Percentiles rank a stretch among this genome's conserved stretches.
These are phyloP conservation scores for Andrena bucephala DNA, from an alignment of 2,888 invertebrate genomes.

Conservation along the genomic window DNA sequence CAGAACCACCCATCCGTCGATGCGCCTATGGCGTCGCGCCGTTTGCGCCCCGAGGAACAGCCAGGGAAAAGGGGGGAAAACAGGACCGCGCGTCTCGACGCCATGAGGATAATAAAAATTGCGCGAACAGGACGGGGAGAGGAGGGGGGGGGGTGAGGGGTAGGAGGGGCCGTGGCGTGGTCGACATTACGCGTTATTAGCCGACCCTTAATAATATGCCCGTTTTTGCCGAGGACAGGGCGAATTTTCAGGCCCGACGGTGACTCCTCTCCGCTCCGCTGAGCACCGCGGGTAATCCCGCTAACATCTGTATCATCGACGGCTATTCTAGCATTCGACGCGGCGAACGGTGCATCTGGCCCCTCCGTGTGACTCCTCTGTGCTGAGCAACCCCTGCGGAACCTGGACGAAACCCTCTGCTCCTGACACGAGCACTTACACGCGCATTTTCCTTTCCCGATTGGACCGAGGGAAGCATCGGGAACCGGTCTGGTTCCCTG, in stretches of 20 bases:
- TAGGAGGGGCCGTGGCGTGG: slow-evolving; percentile 52
- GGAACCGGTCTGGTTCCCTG: neutral
- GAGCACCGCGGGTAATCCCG: slow-evolving; percentile 63
- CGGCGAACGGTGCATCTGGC: slow-evolving; percentile 77
- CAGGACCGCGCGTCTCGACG: slow-evolving; percentile 14
- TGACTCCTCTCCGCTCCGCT: slow-evolving; percentile 65
- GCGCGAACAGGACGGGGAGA: slow-evolving; percentile 21
- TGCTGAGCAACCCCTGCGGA: neutral
- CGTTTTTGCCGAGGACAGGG: slow-evolving; percentile 49
- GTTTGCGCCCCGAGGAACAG: slow-evolving; percentile 13
- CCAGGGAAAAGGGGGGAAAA: neutral
- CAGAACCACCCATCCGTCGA: slow-evolving; percentile 41
- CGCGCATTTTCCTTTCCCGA: neutral
- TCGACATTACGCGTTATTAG: slow-evolving; percentile 82
- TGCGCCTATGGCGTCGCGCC: slow-evolving; percentile 72
- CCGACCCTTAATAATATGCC: slow-evolving; percentile 79
- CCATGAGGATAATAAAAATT: slow-evolving; percentile 57
- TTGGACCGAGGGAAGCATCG: neutral
- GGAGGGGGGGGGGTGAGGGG: too few species aligned
- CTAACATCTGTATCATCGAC: slow-evolving; percentile 84
- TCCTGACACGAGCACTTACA: neutral
- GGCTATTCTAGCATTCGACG: slow-evolving; percentile 75
- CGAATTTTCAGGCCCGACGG: slow-evolving; percentile 27
- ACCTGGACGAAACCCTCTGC: neutral
- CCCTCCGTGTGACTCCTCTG: slow-evolving; percentile 27